Base-by-base conservation (phyloP, 2,113 vertebrate species). In the Gymnarchus niloticus region DNA sequence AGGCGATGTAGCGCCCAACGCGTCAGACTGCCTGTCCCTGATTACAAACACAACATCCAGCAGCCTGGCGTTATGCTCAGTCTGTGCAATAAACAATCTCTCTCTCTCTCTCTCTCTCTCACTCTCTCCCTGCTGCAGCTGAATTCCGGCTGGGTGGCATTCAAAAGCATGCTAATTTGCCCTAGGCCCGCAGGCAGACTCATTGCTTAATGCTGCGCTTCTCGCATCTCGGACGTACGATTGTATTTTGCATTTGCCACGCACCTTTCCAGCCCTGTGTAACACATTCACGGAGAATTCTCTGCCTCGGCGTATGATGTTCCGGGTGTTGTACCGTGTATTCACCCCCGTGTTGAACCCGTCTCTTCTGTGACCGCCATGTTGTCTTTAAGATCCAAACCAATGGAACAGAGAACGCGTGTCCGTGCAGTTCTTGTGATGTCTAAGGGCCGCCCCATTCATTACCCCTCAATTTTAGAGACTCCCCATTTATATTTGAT, bases 1-100 rank as follows among this genome's bases (percentile, higher is more conserved):
- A 92, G 93, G 96, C 95, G 95, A 95, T 95, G 95, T 94, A 95
- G 96, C 94, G 91, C 89, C 87, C 80, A 87, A 90, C 87, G 88
- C 88, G 82, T 86, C 88, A 90, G 90, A 56, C 88, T 88, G 49
- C 73, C 85, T 85, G 88, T 91, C 90, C 65, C 87, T 90, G 85
- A 88, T 86, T 91, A 90, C 88, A 88, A 88, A 89, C 89, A 85
- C 14, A 54, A 54, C 14, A 14, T 54, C 6, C 52, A 54, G 6
- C 14, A 54, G 59, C 59, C 59, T n/a, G 48, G 49, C 46, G 17
- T 6, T 46, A 25, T 28, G 37, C 69, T 44, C 81, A 46, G 52
- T 78, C 73, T 10, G 44, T n/a, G 28, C 28, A n/a, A 2, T 33
- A 56, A 81, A 82, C 86, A 85, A 85, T 73, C 49, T 52, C 77